Conservation (phyloP, 1,140 invertebrate genomes). For the Hyphantria cunea region DNA sequence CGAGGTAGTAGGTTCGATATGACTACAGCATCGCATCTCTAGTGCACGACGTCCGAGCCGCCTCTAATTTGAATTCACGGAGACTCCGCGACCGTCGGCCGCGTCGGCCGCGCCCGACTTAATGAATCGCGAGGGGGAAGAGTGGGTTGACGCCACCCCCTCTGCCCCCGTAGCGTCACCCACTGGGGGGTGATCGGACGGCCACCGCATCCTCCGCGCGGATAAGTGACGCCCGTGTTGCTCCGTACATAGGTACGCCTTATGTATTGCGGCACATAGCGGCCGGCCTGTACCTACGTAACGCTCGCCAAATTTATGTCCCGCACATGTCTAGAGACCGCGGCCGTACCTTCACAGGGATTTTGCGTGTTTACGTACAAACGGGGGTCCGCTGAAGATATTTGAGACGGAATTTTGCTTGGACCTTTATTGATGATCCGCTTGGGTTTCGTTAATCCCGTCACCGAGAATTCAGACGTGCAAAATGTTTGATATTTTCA, state of each 20-base stretch:
- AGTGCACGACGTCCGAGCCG: constrained; percentile 75
- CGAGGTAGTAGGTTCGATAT: constrained; percentile 11
- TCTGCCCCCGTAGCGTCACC: constrained; percentile 32
- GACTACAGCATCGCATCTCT: constrained; percentile 52
- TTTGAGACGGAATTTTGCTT: constrained; percentile 73
- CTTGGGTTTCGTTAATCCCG: constrained; percentile 30
- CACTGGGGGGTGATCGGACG: constrained; percentile 62
- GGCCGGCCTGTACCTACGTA: constrained; percentile 73
- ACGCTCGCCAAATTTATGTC: constrained; percentile 81
- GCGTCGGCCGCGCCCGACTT: constrained; percentile 79
- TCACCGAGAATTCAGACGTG: constrained; percentile 17
- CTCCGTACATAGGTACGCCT: constrained; percentile 70
- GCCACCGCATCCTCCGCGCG: constrained; percentile 79
- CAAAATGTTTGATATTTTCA: constrained; percentile 23
- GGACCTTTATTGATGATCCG: constrained; percentile 75
- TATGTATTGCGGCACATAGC: constrained; percentile 74
- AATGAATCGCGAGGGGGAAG: constrained; percentile 77
- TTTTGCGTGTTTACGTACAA: constrained; percentile 79
- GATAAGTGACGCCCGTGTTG: constrained; percentile 80
- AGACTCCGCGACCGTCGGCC: constrained; percentile 79
- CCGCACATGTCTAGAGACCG: constrained; percentile 80
- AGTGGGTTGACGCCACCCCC: constrained; percentile 31
- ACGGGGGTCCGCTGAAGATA: constrained; percentile 68
- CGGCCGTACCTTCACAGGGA: constrained; percentile 77
- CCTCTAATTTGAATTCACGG: constrained; percentile 80